These are phyloP conservation scores for Palythoa grandis DNA, from an alignment of 92 coral and sea anemone genomes.

Conservation along the genomic window DNA sequence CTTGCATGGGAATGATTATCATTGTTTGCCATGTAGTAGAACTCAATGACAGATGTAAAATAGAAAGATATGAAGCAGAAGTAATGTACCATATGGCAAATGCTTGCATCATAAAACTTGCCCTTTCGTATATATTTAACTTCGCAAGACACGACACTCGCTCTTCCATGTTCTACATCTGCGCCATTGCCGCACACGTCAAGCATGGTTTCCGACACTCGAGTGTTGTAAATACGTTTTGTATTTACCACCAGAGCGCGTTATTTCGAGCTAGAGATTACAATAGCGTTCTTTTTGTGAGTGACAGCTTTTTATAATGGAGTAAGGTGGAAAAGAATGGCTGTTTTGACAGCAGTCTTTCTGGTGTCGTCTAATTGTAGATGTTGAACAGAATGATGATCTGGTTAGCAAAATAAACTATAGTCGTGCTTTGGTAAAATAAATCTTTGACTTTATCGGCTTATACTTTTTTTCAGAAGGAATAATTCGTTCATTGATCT, in stretches of 20 bases:
- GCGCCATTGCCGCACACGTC: neutral
- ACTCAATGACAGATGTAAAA: constrained; percentile 28
- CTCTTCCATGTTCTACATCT: neutral
- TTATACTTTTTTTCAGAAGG: neutral
- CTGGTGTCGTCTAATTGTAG: neutral
- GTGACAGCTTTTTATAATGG: constrained; percentile 34
- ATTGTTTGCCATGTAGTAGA: neutral
- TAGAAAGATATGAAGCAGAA: neutral
- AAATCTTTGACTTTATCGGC: neutral
- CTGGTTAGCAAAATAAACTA: neutral
- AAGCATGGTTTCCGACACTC: neutral
- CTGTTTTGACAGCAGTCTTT: neutral
- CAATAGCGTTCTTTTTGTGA: constrained; percentile 23
- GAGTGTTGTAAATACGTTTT: neutral
- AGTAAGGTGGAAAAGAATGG: constrained; percentile 8
- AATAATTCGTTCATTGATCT: neutral
- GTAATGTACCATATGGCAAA: neutral
- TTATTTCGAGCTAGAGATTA: constrained; percentile 19
- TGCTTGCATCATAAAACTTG: no score
- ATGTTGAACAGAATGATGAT: neutral
- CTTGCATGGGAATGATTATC: neutral
- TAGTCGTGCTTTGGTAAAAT: neutral
- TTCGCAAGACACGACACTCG: neutral
- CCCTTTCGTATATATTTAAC: neutral
- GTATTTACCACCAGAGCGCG: constrained; percentile 5